Evolutionary conservation across 2,113 vertebrate species (phyloP).

Genomic region (Leuciscus idus): DNA sequence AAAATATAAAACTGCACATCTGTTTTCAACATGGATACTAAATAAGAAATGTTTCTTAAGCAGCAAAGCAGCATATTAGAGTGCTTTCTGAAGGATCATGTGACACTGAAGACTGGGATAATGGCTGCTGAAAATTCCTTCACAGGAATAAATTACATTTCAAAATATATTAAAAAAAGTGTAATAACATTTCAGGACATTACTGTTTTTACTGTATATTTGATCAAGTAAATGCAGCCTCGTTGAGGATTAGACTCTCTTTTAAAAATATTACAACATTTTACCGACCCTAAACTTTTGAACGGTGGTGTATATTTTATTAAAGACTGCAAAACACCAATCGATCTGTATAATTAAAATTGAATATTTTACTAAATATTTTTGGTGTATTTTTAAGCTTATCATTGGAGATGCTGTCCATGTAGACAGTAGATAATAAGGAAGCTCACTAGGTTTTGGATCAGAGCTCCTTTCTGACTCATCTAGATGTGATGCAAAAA

Average conservation of each 20-base stretch:
- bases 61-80: too few relatives aligned
- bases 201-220: not conserved
- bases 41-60: too few relatives aligned
- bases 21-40: too few relatives aligned
- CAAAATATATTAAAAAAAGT: not conserved
- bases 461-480: constrained; percentile 8
- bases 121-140: not conserved
- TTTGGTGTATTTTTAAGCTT: not conserved
- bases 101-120: not conserved
- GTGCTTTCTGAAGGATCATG: not conserved
- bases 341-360: not conserved
- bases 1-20: too few relatives aligned
- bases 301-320: not conserved
- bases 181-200: not conserved
- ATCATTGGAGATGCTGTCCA: not conserved
- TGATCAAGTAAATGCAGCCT: not conserved
- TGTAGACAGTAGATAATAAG: not conserved
- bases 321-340: not conserved
- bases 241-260: not conserved
- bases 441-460: not conserved
- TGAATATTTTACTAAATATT: not conserved
- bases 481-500: not conserved
- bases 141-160: not conserved
- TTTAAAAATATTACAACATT: not conserved
- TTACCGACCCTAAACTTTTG: not conserved